A percentile compares a stretch with the other conserved stretches of the same genome.
Conservation (phyloP, 2,888 invertebrate species). For the Galerucella calmariensis region DNA sequence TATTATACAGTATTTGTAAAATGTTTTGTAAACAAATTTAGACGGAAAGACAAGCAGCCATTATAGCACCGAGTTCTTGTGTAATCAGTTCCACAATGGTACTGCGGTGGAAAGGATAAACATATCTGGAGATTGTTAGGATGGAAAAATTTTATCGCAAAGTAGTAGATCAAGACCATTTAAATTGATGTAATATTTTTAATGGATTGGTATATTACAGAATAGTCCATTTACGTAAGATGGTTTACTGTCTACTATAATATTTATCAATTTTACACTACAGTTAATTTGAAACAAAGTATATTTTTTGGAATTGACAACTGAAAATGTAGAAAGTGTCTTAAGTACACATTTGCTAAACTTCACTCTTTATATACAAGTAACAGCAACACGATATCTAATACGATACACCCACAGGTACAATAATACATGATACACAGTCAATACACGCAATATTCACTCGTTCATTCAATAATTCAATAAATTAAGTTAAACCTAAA, state of each 20-base stretch:
- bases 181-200: conserved; percentile 2
- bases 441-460: conserved; percentile 38
- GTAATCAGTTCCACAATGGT: too few relatives aligned
- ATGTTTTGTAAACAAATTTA: too few relatives aligned
- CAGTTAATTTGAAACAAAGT: conserved; percentile 19
- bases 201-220: conserved; percentile 11
- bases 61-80: too few relatives aligned
- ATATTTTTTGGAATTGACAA: conserved; percentile 26
- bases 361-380: conserved; percentile 52
- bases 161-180: neutral
- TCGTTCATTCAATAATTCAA: conserved; percentile 48
- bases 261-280: conserved; percentile 16
- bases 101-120: neutral
- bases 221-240: conserved; percentile 8
- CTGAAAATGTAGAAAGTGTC: conserved; percentile 35
- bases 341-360: conserved; percentile 34
- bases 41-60: too few relatives aligned
- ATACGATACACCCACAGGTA: conserved; percentile 60
- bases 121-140: neutral
- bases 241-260: conserved; percentile 8
- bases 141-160: neutral
- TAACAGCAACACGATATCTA: conserved; percentile 59
- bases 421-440: conserved; percentile 56
- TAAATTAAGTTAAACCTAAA: conserved; percentile 52
- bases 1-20: neutral